Evolutionary conservation across 2,797 vertebrate genomes (phyloP), one percentile per base, ranked within the genome.

Genomic region (Ctenosaura bakeri): DNA sequence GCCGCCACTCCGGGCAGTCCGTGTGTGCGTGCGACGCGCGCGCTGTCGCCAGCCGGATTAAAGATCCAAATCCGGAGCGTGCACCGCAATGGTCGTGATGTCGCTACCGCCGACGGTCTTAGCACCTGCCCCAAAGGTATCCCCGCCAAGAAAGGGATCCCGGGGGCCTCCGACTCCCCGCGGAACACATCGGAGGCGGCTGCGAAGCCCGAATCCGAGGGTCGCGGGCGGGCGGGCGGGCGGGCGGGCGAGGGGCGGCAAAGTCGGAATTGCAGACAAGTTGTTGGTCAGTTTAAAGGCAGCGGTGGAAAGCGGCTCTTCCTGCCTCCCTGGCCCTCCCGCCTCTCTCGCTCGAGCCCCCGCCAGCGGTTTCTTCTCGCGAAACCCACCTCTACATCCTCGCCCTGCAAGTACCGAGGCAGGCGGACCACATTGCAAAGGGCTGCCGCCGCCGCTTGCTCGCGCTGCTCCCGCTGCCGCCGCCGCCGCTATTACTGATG

Each of bases 341-440:
- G 9, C 16, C 78, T 80, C 12, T 24, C 42, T 1, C 38, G 13
- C 5, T 38, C 69, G n/a, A 22, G 73, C 71, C 54, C 81, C 14
- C 32, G 46, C 80, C 90, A 85, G 69, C 86, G 86, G 87, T 87
- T 88, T 79, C 92, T 88, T 83, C 92, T 97, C 97, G 97, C 97
- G 97, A 96, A 97, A 98, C 98, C 98, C 98, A 98, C 98, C 98
- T 98, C 98, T 98, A 98, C 98, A 98, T 95, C 97, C 98, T 98
- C 97, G 97, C 22, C 8, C 4, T 96, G 98, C 98, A 78, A 93
- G 92, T 76, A 90, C 92, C 69, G 81, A 89, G 92, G 85, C 98
- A 97, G 98, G 98, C 98, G 98, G 97, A 98, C 97, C 98, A 97
- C 98, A 98, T 98, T 97, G 98, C 98, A 98, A 97, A 97, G 98